A percentile compares a stretch with the other conserved stretches of the same genome.
These are phyloP conservation scores for Adela reaumurella DNA, from an alignment of 2,888 invertebrate genomes.

Conservation along the genomic window DNA sequence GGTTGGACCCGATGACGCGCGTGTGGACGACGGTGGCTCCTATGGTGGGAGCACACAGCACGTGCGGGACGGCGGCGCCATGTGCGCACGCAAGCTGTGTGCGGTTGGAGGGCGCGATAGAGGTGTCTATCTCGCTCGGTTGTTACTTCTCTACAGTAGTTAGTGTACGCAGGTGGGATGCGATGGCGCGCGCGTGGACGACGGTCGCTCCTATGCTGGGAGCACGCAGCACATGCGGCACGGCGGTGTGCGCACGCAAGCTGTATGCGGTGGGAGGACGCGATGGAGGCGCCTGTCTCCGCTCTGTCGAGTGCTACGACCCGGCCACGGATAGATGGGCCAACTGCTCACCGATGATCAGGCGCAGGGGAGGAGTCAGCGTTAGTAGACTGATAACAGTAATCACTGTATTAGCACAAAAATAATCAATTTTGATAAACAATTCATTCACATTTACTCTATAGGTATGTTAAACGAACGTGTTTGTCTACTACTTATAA, in stretches of 20 bases:
- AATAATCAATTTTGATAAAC: too few relatives aligned
- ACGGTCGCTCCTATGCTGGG: constrained; percentile 87
- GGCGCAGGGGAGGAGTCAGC: constrained; percentile 84
- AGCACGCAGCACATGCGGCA: constrained; percentile 86
- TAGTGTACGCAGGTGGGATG: constrained; percentile 88
- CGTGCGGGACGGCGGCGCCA: too few relatives aligned
- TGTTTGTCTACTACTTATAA: too few relatives aligned
- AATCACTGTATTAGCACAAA: too few relatives aligned
- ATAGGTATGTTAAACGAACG: too few relatives aligned
- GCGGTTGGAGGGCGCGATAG: too few relatives aligned
- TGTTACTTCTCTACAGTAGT: too few relatives aligned
- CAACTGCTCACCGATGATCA: constrained; percentile 81
- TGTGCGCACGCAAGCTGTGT: constrained; percentile 78
- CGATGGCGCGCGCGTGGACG: constrained; percentile 82
- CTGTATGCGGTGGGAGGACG: constrained; percentile 91
- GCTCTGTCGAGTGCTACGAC: constrained; percentile 85
- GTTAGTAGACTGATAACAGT: constrained; percentile 59
- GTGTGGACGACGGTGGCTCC: too few relatives aligned
- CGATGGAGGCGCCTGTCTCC: constrained; percentile 86
- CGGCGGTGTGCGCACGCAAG: constrained; percentile 79
- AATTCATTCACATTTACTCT: too few relatives aligned
- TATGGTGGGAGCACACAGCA: too few relatives aligned
- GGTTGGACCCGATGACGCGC: constrained; percentile 89
- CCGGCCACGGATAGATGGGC: constrained; percentile 74
- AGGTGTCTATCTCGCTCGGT: too few relatives aligned